Percentiles rank a stretch among this genome's conserved stretches.
Evolutionary conservation across 2,113 vertebrate genomes (phyloP).

Genomic region (Ptilorrhoa leucosticta): DNA sequence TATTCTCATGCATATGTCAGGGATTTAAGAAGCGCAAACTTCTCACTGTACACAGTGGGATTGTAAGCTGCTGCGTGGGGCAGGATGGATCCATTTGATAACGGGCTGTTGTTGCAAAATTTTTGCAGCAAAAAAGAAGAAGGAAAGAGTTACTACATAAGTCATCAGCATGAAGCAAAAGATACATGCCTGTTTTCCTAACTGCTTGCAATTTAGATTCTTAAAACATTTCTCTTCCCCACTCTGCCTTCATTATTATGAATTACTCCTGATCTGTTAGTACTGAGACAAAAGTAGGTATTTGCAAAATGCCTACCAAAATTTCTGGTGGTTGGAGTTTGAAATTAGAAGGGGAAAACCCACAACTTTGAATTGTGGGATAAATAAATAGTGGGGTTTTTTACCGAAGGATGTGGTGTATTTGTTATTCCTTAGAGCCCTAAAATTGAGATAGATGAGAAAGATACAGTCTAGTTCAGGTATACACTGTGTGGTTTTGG

Average conservation of each 20-base stretch:
- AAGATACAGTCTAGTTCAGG: not conserved
- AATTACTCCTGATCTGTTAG: not conserved
- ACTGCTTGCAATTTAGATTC: not conserved
- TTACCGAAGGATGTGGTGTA: not conserved
- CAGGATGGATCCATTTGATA: not conserved
- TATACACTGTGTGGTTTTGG: not conserved
- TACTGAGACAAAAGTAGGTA: not conserved
- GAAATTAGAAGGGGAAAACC: not conserved
- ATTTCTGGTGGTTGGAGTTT: not conserved
- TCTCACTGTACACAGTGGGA: not conserved
- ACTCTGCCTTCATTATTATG: not conserved
- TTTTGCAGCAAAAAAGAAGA: not conserved
- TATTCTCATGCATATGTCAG: not conserved
- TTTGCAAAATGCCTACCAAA: not conserved
- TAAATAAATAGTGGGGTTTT: not conserved
- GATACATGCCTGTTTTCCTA: not conserved
- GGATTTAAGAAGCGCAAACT: not conserved
- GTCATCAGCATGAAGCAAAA: not conserved
- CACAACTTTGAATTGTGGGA: not conserved
- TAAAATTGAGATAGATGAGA: not conserved
- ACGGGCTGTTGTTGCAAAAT: not conserved
- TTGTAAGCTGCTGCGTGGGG: not conserved
- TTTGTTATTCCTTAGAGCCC: not conserved
- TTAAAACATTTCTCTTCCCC: not conserved
- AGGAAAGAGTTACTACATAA: not conserved